Percentiles rank a stretch among this genome's conserved stretches.
phyloP scores from a whole-genome alignment of 1,140 invertebrate genomes.

The Trichogramma pretiosum region DNA sequence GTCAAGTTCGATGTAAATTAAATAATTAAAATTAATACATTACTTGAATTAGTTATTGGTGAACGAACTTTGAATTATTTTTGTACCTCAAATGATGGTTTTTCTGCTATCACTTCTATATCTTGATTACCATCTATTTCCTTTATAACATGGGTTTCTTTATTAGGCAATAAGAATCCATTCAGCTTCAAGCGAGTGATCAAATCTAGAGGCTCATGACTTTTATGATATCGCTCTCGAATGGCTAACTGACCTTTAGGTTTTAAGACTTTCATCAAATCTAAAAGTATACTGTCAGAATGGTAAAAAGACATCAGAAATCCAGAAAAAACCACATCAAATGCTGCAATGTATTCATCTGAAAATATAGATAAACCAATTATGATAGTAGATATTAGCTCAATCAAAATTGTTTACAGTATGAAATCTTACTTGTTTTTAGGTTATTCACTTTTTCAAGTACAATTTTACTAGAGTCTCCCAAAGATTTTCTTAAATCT shows the following conservation, averaged over 20 bases:
- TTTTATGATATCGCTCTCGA: slow-evolving; percentile 21
- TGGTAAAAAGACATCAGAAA: slow-evolving; percentile 41
- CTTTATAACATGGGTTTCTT: slow-evolving; percentile 47
- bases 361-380: no score
- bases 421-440: no score
- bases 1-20: not conserved
- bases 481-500: no score
- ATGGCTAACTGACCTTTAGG: slow-evolving; percentile 45
- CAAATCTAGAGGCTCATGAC: slow-evolving; percentile 34
- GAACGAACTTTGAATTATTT: not conserved
- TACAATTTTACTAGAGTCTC: no score
- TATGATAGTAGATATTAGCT: no score
- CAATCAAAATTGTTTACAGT: no score
- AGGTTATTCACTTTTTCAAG: no score
- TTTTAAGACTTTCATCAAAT: slow-evolving; percentile 50
- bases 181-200: slow-evolving; percentile 51
- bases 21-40: slow-evolving; percentile 1
- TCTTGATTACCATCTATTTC: slow-evolving; percentile 50
- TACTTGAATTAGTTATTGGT: not conserved
- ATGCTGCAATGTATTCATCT: no score
- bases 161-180: slow-evolving; percentile 52
- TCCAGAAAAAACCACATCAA: slow-evolving; percentile 52
- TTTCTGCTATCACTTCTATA: slow-evolving; percentile 46
- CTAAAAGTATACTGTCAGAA: slow-evolving; percentile 44
- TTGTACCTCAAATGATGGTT: slow-evolving; percentile 60